phyloP scores from a whole-genome alignment of 2,888 invertebrate species.

The Glaucopsyche alexis region DNA sequence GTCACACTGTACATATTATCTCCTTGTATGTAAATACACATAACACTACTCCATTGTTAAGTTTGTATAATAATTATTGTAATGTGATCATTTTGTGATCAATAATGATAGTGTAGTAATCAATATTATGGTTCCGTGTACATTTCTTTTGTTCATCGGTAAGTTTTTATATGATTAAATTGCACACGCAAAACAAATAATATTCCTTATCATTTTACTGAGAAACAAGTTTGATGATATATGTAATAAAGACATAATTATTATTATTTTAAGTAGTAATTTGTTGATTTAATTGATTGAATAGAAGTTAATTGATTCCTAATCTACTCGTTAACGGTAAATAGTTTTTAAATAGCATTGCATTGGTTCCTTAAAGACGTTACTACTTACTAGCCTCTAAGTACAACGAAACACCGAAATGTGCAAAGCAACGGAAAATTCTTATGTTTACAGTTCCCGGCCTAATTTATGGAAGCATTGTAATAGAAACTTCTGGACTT shows the following conservation, averaged over 20 bases:
- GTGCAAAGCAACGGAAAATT: too few relatives aligned
- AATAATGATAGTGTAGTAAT: background rate
- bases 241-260: too few relatives aligned
- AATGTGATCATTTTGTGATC: background rate
- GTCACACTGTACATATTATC: background rate
- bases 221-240: too few relatives aligned
- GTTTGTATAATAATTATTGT: background rate
- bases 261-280: too few relatives aligned
- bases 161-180: background rate
- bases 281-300: too few relatives aligned
- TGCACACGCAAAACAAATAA: background rate
- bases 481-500: background rate
- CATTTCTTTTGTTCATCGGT: background rate
- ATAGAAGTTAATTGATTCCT: too few relatives aligned
- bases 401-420: too few relatives aligned
- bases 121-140: background rate
- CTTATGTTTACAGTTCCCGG: slow-evolving; percentile 1
- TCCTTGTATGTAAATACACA: background rate
- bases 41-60: background rate
- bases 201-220: background rate
- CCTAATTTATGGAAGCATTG: background rate
- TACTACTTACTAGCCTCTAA: too few relatives aligned
- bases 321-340: too few relatives aligned
- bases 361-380: too few relatives aligned
- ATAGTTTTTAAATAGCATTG: too few relatives aligned